These are phyloP conservation scores for Xenopus tropicalis DNA, from an alignment of 2,113 vertebrate genomes.

Conservation along the genomic window UCB_Xtro_10.0 CM004446.2:105454501-105455000, in stretches of 20 bases:
- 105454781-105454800: slow-evolving; percentile 99
- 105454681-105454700: slow-evolving; percentile 99
- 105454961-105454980: slow-evolving; percentile 83
- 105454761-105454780: slow-evolving; percentile 94
- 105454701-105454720: slow-evolving; percentile 84
- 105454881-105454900: slow-evolving; percentile 89
- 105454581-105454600: slow-evolving; percentile 98
- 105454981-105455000: slow-evolving; percentile 86
- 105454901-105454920: slow-evolving; percentile 97
- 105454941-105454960: slow-evolving; percentile 95
- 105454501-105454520: slow-evolving; percentile 96
- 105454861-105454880: slow-evolving; percentile 78
- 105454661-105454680: slow-evolving; percentile 90
- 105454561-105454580: slow-evolving; percentile 98
- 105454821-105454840: slow-evolving; percentile 77
- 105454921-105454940: slow-evolving; percentile 95
- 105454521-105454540: slow-evolving; percentile 87
- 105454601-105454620: slow-evolving; percentile 93
- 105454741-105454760: slow-evolving; percentile 82
- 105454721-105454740: slow-evolving; percentile 79
- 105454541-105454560: slow-evolving; percentile 93
- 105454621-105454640: slow-evolving; percentile 98
- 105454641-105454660: slow-evolving; percentile 95
- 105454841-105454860: slow-evolving; percentile 76
- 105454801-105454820: slow-evolving; percentile 90